phyloP scores from a whole-genome alignment of 1,140 invertebrate genomes.

The Lethocerus indicus region DNA sequence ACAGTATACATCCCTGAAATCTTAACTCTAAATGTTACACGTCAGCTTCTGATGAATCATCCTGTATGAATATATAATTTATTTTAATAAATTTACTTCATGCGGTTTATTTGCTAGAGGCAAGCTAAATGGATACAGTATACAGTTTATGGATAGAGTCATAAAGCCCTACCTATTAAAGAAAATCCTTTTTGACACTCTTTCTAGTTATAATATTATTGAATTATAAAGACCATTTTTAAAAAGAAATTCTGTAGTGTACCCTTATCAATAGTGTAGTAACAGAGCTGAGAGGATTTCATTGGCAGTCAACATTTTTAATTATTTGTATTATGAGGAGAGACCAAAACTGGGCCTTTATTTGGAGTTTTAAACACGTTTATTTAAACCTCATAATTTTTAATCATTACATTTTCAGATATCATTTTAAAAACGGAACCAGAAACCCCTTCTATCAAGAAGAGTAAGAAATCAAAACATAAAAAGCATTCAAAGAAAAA shows the following conservation, averaged over 20 bases:
- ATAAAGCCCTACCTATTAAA: no score
- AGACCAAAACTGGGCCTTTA: not conserved
- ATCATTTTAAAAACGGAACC: not conserved
- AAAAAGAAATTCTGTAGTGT: no score
- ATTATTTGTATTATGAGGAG: not conserved
- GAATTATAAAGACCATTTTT: no score
- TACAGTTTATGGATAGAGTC: no score
- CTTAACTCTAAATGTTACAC: not conserved
- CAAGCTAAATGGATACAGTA: no score
- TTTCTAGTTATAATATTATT: no score
- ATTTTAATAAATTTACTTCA: no score
- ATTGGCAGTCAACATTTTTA: not conserved
- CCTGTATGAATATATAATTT: no score
- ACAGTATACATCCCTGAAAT: not conserved
- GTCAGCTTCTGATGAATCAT: not conserved
- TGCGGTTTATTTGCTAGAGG: no score
- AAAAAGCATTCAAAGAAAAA: constrained; percentile 1
- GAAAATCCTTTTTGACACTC: no score
- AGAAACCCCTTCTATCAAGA: not conserved
- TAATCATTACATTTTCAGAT: not conserved
- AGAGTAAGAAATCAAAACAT: not conserved
- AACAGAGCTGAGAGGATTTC: not conserved
- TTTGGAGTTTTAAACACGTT: not conserved
- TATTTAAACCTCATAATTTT: not conserved
- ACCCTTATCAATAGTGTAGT: no score